phyloP scores from a whole-genome alignment of 2,888 invertebrate species.

The Buathra laborator region DNA sequence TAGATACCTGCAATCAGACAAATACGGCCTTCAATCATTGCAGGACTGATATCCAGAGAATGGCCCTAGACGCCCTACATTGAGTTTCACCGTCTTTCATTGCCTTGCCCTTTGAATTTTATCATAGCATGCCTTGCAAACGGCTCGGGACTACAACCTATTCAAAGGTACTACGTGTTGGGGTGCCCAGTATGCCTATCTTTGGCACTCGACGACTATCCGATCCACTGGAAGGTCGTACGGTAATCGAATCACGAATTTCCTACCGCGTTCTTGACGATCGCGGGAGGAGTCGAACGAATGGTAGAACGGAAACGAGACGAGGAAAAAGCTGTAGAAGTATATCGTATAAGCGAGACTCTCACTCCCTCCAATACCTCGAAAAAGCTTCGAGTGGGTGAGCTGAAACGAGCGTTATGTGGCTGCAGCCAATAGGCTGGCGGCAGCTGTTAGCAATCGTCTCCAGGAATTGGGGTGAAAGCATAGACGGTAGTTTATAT shows the following conservation, averaged over 20 bases:
- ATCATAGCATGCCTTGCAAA: not conserved
- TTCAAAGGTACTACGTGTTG: not conserved
- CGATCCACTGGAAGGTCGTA: constrained; percentile 1
- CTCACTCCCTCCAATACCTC: not conserved
- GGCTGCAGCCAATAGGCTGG: constrained; percentile 74
- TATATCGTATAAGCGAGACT: constrained; percentile 20
- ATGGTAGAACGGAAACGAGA: constrained; percentile 2
- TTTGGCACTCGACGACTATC: not conserved
- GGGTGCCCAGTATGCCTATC: not conserved
- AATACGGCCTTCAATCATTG: not conserved
- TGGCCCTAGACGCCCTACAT: not conserved
- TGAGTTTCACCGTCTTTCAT: not conserved
- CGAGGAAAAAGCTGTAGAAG: constrained; percentile 13
- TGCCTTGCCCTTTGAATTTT: not conserved
- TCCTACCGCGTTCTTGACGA: constrained; percentile 31
- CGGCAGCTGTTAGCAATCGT: constrained; percentile 79
- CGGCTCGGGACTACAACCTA: not conserved
- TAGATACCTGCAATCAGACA: not conserved
- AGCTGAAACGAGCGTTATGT: constrained; percentile 61
- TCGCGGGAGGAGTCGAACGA: not conserved
- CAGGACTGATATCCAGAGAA: not conserved
- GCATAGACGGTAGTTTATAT: constrained; percentile 16
- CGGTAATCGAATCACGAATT: constrained; percentile 48
- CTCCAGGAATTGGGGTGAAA: constrained; percentile 63
- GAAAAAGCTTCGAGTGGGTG: constrained; percentile 7